These are phyloP conservation scores for Uloborus diversus DNA, from an alignment of 1,140 invertebrate species.

Conservation along the genomic window DNA sequence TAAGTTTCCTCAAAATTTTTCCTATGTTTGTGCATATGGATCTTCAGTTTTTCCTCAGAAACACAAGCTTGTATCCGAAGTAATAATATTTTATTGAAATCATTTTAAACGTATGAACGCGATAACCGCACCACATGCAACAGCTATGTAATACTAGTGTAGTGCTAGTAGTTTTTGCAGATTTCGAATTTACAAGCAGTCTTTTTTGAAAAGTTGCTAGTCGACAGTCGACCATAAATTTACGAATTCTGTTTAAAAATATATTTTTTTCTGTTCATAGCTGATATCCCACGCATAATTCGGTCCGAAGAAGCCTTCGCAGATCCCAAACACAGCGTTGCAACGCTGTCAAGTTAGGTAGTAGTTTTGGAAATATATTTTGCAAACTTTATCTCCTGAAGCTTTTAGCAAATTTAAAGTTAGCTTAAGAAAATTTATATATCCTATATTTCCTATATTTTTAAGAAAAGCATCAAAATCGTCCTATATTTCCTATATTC, in stretches of 20 bases:
- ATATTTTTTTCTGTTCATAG: too few species aligned
- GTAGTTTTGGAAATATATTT: too few species aligned
- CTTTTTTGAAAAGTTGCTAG: background rate
- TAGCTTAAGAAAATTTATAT: too few species aligned
- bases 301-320: too few species aligned
- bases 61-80: background rate
- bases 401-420: too few species aligned
- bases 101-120: background rate
- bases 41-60: constrained; percentile 31
- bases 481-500: too few species aligned
- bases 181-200: background rate
- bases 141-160: background rate
- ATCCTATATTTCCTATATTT: too few species aligned
- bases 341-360: too few species aligned
- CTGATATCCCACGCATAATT: too few species aligned
- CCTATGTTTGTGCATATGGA: constrained; percentile 35
- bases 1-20: constrained; percentile 19
- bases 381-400: too few species aligned
- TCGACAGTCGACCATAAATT: background rate
- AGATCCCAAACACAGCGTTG: too few species aligned
- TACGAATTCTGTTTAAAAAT: background rate
- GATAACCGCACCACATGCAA: background rate
- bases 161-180: background rate
- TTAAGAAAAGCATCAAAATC: too few species aligned
- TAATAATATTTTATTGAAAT: background rate